These are phyloP conservation scores for Cephus cinctus DNA, from an alignment of 1,140 invertebrate genomes.

Conservation along the genomic window DNA sequence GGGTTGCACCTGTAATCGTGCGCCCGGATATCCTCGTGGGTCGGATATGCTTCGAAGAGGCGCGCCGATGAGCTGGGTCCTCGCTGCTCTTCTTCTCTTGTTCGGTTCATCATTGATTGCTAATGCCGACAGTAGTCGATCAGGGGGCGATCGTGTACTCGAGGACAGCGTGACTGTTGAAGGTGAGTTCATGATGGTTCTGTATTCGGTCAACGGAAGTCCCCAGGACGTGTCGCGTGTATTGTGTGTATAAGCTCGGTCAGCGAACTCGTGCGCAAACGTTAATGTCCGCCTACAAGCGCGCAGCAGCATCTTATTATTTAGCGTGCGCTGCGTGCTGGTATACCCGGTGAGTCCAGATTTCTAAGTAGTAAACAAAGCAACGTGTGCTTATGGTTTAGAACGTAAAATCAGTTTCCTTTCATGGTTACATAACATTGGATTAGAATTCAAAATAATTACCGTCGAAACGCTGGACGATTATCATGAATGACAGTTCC, in stretches of 20 bases:
- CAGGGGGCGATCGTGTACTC: neutral
- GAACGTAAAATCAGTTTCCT: too few species aligned
- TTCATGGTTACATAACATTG: too few species aligned
- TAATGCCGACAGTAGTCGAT: too few species aligned
- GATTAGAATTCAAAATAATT: too few species aligned
- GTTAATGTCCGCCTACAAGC: slow-evolving; percentile 9
- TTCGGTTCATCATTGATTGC: slow-evolving; percentile 4
- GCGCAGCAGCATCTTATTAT: slow-evolving; percentile 9
- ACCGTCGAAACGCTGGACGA: too few species aligned
- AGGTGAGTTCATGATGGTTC: slow-evolving; percentile 32
- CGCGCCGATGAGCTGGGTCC: neutral
- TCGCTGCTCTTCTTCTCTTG: slow-evolving; percentile 20
- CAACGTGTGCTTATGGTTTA: slow-evolving; percentile 5
- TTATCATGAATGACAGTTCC: too few species aligned
- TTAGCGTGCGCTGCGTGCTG: neutral
- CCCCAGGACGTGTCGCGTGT: slow-evolving; percentile 16
- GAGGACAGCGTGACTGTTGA: slow-evolving; percentile 36
- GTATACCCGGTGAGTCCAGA: too few species aligned
- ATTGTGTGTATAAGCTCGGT: slow-evolving; percentile 20
- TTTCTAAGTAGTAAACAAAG: slow-evolving; percentile 14
- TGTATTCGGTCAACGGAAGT: slow-evolving; percentile 29
- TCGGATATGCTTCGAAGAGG: slow-evolving; percentile 6
- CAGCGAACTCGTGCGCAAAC: slow-evolving; percentile 24
- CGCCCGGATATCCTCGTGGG: neutral
- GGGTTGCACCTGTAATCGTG: neutral